phyloP scores from a whole-genome alignment of 2,888 invertebrate genomes.

The Drosophila robusta region DNA sequence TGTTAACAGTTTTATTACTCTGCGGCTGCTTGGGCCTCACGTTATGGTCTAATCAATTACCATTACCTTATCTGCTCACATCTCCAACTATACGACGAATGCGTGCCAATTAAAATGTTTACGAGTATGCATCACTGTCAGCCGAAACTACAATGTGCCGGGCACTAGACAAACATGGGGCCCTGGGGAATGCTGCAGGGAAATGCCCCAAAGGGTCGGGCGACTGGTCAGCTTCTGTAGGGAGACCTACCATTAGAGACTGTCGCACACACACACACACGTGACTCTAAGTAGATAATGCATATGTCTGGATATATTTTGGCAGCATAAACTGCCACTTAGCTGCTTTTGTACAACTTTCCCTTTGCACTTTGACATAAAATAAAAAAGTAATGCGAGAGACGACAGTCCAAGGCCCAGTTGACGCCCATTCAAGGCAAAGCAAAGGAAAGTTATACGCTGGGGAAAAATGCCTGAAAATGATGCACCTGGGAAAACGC shows the following conservation, averaged over 20 bases:
- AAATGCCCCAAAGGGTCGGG: constrained; percentile 35
- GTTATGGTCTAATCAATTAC: constrained; percentile 66
- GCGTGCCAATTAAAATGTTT: constrained; percentile 70
- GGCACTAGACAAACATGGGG: constrained; percentile 12
- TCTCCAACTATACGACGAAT: constrained; percentile 44
- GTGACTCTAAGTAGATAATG: constrained; percentile 22
- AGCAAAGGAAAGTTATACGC: constrained; percentile 26
- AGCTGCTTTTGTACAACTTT: constrained; percentile 13
- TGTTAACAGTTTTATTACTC: constrained; percentile 2
- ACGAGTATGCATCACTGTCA: constrained; percentile 56
- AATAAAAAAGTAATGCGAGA: constrained; percentile 15
- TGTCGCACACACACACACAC: not conserved
- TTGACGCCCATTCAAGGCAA: constrained; percentile 11
- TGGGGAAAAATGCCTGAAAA: constrained; percentile 54
- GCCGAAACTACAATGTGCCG: constrained; percentile 3
- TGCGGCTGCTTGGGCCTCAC: not conserved
- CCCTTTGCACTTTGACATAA: constrained; percentile 35
- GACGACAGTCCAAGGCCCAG: constrained; percentile 5
- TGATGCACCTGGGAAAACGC: constrained; percentile 66
- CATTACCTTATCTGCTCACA: constrained; percentile 57
- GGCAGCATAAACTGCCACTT: constrained; percentile 52
- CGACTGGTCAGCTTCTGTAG: constrained; percentile 22
- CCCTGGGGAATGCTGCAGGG: constrained; percentile 33
- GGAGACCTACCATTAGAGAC: constrained; percentile 19
- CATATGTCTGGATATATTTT: constrained; percentile 47